Conservation (phyloP, 2,888 invertebrate genomes). For the Thereva nobilitata region DNA sequence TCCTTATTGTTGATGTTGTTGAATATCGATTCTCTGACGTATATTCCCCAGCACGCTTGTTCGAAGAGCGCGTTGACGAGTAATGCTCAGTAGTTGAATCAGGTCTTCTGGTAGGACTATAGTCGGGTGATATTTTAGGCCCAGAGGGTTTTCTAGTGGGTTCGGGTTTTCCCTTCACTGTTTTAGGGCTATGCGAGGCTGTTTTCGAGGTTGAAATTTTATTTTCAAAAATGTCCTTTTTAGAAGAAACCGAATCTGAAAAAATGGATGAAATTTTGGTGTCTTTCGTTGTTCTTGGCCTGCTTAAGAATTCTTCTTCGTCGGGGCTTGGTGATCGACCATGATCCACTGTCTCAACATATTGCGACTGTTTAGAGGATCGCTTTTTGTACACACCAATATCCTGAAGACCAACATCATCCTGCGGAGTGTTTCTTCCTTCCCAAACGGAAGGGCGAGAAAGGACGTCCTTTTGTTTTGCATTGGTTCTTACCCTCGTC, state of each 20-base stretch:
- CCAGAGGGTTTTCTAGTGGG: neutral
- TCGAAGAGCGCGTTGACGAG: too few relatives aligned
- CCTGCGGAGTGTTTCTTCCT: conserved; percentile 45
- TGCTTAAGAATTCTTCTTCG: neutral
- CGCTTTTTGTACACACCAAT: conserved; percentile 58
- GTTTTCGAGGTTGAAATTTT: conserved; percentile 46
- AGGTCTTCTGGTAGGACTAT: neutral
- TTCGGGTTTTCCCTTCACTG: conserved; percentile 2
- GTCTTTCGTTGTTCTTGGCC: neutral
- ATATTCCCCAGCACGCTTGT: too few relatives aligned
- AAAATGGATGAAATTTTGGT: conserved; percentile 13
- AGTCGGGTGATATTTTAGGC: neutral
- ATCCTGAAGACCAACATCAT: conserved; percentile 59
- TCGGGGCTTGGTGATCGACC: neutral
- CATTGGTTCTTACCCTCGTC: conserved; percentile 46
- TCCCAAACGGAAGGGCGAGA: conserved; percentile 61
- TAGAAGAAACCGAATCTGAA: conserved; percentile 52
- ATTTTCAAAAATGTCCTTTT: conserved; percentile 45
- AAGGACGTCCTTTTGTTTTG: conserved; percentile 60
- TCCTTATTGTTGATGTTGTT: too few relatives aligned
- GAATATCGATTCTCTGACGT: too few relatives aligned
- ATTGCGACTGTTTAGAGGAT: too few relatives aligned
- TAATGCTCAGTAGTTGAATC: too few relatives aligned
- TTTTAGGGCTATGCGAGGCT: conserved; percentile 11
- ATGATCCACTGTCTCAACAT: conserved; percentile 32